phyloP scores from a whole-genome alignment of 2,113 vertebrate genomes.

The Caranx melampygus region DNA sequence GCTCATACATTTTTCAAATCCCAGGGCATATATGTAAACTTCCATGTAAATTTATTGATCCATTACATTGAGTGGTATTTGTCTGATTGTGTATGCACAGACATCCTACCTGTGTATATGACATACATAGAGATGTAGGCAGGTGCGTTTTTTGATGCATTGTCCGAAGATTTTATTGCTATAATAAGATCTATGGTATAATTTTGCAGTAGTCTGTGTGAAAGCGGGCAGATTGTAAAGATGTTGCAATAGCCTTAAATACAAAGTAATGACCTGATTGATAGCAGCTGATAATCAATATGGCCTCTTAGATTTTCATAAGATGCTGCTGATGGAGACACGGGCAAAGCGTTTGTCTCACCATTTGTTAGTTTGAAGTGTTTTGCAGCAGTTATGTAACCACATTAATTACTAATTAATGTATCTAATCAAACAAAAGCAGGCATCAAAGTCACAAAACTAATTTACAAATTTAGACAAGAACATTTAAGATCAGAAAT shows the following conservation, averaged over 20 bases:
- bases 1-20: not conserved
- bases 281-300: not conserved
- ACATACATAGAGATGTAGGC: too few species aligned
- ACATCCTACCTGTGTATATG: not conserved
- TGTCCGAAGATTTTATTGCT: not conserved
- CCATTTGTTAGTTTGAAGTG: not conserved
- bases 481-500: slow-evolving; percentile 33
- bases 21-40: not conserved
- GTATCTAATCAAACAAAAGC: slow-evolving; percentile 8
- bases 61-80: not conserved
- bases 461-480: slow-evolving; percentile 37
- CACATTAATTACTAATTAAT: not conserved
- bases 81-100: not conserved
- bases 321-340: not conserved
- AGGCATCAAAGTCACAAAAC: slow-evolving; percentile 13
- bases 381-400: not conserved
- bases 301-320: not conserved
- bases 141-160: not conserved
- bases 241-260: not conserved
- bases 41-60: not conserved
- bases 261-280: not conserved
- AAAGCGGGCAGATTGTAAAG: not conserved
- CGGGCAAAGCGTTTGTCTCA: slow-evolving; percentile 13
- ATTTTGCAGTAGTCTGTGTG: not conserved
- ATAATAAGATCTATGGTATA: not conserved